Conservation (phyloP, 2,113 vertebrate species). For the Aldabrachelys gigantea region DNA sequence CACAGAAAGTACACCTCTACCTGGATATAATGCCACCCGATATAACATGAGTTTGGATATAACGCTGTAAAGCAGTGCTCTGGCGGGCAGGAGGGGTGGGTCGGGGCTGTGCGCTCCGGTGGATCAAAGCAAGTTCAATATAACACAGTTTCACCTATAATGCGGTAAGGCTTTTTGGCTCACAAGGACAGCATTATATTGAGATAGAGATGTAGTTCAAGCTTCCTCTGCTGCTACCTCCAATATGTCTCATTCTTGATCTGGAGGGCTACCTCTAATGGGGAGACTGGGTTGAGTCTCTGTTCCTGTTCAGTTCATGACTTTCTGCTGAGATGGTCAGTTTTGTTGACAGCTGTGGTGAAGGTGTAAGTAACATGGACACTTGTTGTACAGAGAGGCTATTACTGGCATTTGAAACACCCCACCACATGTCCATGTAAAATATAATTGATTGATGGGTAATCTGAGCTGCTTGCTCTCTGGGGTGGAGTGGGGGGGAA, state of each 20-base stretch:
- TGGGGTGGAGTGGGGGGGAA: rapidly evolving
- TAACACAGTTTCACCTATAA: too few relatives aligned
- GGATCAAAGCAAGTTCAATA: too few relatives aligned
- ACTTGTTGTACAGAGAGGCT: neutral
- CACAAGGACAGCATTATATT: too few relatives aligned
- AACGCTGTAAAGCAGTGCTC: too few relatives aligned
- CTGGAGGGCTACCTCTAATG: neutral
- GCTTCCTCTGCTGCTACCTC: neutral
- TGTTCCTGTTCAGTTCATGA: neutral
- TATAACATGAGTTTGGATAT: too few relatives aligned
- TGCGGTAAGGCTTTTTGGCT: too few relatives aligned
- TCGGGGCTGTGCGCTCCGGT: too few relatives aligned
- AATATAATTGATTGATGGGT: neutral
- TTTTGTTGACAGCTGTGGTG: neutral
- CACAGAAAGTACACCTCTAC: neutral
- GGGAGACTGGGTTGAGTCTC: neutral
- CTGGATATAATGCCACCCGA: too few relatives aligned
- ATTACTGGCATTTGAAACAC: neutral
- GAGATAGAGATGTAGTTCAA: neutral
- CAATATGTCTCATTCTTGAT: neutral
- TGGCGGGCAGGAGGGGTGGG: too few relatives aligned
- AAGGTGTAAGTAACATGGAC: neutral
- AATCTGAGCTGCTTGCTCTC: neutral
- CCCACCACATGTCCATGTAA: neutral
- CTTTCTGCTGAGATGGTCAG: neutral